phyloP scores from a whole-genome alignment of 1,140 invertebrate genomes.

The Calephelis nemesis region DNA sequence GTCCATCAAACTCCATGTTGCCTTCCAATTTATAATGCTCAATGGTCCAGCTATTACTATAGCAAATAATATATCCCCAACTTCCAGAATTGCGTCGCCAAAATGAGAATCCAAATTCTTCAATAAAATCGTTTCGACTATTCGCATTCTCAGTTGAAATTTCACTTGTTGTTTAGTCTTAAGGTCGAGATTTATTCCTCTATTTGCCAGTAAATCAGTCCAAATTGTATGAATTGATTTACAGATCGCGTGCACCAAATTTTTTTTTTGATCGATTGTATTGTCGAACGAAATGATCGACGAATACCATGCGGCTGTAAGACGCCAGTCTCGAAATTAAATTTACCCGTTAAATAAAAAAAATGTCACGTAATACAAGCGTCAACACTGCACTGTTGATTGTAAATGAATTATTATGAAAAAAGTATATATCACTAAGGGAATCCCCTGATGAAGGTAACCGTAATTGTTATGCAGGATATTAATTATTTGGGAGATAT shows the following conservation, averaged over 20 bases:
- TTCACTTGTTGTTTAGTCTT: background rate
- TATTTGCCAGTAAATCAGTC: background rate
- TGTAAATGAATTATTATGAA: background rate
- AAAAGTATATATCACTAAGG: background rate
- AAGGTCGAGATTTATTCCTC: background rate
- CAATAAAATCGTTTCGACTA: background rate
- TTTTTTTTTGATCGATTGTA: conserved; percentile 25
- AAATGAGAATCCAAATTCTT: conserved; percentile 4
- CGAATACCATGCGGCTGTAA: conserved; percentile 6
- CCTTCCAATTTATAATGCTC: conserved; percentile 41
- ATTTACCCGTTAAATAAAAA: background rate
- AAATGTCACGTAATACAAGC: background rate
- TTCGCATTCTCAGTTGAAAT: background rate
- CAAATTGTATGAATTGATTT: background rate
- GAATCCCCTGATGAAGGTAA: conserved; percentile 14
- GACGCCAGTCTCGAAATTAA: conserved; percentile 12
- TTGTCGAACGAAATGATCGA: conserved; percentile 27
- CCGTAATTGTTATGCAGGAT: background rate
- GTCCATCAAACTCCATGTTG: conserved; percentile 41
- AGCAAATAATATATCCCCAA: conserved; percentile 36
- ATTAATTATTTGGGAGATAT: conserved; percentile 9
- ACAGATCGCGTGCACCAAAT: conserved; percentile 12
- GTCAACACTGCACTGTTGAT: background rate
- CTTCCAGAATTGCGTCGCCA: conserved; percentile 31
- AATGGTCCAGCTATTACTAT: conserved; percentile 35